A percentile compares a stretch with the other conserved stretches of the same genome.
phyloP scores from a whole-genome alignment of 1,140 invertebrate species.

The Caenorhabditis brenneri region DNA sequence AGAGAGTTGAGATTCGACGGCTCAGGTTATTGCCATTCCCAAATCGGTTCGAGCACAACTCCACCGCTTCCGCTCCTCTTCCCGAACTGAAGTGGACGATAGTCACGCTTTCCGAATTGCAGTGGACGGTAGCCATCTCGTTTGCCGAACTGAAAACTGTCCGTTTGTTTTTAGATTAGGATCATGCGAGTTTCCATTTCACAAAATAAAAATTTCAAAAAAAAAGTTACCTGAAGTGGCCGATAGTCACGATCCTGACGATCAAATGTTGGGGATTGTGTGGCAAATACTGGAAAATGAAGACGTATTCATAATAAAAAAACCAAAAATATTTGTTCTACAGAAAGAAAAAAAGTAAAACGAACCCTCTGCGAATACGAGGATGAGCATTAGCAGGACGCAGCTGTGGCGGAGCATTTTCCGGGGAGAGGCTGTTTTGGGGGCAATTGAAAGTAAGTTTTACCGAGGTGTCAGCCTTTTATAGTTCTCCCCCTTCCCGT shows the following conservation, averaged over 20 bases:
- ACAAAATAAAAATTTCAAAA: too few species aligned
- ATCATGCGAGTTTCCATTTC: too few species aligned
- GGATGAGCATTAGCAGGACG: slow-evolving; percentile 42
- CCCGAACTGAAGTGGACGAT: slow-evolving; percentile 63
- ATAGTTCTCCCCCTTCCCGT: background rate
- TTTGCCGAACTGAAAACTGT: slow-evolving; percentile 62
- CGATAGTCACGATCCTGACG: slow-evolving; percentile 62
- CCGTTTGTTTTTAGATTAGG: background rate
- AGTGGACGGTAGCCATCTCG: slow-evolving; percentile 65
- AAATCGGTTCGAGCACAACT: slow-evolving; percentile 26
- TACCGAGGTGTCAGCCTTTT: slow-evolving; percentile 18
- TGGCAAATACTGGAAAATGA: slow-evolving; percentile 39
- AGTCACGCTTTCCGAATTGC: slow-evolving; percentile 66
- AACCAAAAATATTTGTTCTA: background rate
- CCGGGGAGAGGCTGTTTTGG: background rate
- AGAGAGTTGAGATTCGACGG: background rate
- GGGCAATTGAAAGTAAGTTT: slow-evolving; percentile 19
- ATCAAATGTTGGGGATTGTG: slow-evolving; percentile 54
- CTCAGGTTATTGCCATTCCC: slow-evolving; percentile 38
- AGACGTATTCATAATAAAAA: background rate
- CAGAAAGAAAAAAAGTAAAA: background rate
- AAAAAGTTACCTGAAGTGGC: slow-evolving; percentile 59
- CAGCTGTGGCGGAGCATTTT: slow-evolving; percentile 48
- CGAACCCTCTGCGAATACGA: slow-evolving; percentile 33
- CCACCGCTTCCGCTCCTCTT: slow-evolving; percentile 50